phyloP scores from a whole-genome alignment of 2,797 vertebrate species.

The Pseudochromis fuscus region DNA sequence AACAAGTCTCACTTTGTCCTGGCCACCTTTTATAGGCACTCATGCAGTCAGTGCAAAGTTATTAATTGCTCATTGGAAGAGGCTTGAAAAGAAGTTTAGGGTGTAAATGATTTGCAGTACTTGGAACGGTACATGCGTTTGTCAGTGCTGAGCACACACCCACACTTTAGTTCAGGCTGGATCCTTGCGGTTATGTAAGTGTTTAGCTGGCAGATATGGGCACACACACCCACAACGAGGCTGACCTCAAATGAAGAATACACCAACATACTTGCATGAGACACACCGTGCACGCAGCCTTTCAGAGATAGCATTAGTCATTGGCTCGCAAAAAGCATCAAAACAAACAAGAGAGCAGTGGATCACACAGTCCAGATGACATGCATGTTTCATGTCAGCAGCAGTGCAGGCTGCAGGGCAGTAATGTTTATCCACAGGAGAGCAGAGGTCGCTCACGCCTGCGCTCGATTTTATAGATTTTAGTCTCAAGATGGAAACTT shows the following conservation, averaged over 20 bases:
- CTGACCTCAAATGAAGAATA: slow-evolving; percentile 54
- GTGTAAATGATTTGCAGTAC: slow-evolving; percentile 58
- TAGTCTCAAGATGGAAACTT: background rate
- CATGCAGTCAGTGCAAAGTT: background rate
- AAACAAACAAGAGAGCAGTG: slow-evolving; percentile 24
- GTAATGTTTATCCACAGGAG: background rate
- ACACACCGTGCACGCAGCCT: slow-evolving; percentile 12
- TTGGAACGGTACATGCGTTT: slow-evolving; percentile 49
- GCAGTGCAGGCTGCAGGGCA: background rate
- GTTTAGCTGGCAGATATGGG: slow-evolving; percentile 64
- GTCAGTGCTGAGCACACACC: slow-evolving; percentile 64
- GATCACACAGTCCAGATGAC: background rate
- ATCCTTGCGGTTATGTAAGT: slow-evolving; percentile 74
- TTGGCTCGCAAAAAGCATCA: slow-evolving; percentile 8
- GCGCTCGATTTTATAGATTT: background rate
- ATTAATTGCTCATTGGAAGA: slow-evolving; percentile 13
- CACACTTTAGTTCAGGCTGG: slow-evolving; percentile 58
- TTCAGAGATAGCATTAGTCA: slow-evolving; percentile 59
- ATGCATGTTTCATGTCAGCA: background rate
- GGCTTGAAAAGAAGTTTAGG: slow-evolving; percentile 10
- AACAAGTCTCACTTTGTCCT: slow-evolving; percentile 55
- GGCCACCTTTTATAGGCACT: background rate
- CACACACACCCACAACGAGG: slow-evolving; percentile 68
- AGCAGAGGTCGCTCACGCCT: background rate
- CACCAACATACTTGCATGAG: slow-evolving; percentile 52